Evolutionary conservation across 2,797 vertebrate species (phyloP), one percentile per base, ranked within the genome.

Genomic region (Cichlasoma orientale): DNA sequence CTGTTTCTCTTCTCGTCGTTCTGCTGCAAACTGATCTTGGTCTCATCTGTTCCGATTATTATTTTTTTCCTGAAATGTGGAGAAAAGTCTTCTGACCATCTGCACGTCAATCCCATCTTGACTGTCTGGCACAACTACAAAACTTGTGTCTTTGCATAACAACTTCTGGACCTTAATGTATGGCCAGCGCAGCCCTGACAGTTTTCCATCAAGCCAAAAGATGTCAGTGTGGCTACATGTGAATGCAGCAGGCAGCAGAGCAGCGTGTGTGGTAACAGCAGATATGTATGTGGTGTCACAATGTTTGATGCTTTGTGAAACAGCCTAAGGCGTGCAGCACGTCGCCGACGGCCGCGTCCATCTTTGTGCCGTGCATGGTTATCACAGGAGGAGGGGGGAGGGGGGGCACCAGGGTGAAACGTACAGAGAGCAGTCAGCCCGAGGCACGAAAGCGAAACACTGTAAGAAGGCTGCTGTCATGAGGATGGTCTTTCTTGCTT

Each of bases 201-300:
- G 41, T 85, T 75, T 2, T 1, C 14, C 9, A 5, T 31, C 5
- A 1, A 7, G 11, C 86, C 92, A 88, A 27, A 12, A 91, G 93
- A 80, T 88, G 92, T 86, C 92, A 89, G 82, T 92, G 86, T 92
- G 77, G 91, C 74, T 82, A 4, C 90, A 85, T 2, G 3, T 1
- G 21, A 73, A 1, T 5, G 56, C 56, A 77, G 59, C 71, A 3
- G 36, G 3, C 41, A 50, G 31, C 5, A 19, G 68, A 27, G 25
- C 44, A 68, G 63, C 63, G 29, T 50, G 63, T 68, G 63, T 50
- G 63, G 63, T 1, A 54, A 21, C 56, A 72, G 70, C 56, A 50
- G 75, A 27, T 50, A 23, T 79, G 71, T 44, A 23, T 27, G 44
- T 29, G 18, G 63, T 50, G 63, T 68, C 63, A 68, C 63, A 29